Conservation (phyloP, 1,140 invertebrate species). For the Streblospio benedicti region DNA sequence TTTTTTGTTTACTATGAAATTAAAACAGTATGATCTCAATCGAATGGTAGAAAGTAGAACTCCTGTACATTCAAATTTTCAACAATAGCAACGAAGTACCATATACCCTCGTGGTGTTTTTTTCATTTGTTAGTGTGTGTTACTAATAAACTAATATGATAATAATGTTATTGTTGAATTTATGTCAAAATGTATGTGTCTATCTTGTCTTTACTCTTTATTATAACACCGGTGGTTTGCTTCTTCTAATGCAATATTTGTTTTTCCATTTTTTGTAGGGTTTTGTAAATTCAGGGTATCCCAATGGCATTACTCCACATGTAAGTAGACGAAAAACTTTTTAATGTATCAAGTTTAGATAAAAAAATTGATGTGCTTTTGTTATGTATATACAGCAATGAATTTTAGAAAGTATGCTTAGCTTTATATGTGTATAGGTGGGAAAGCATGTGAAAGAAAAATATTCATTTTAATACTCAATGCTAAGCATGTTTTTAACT, state of each 20-base stretch:
- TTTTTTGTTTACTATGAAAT: constrained; percentile 2
- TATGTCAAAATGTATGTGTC: not conserved
- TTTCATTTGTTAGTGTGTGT: not conserved
- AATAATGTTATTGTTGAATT: not conserved
- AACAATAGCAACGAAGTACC: no score
- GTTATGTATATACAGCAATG: no score
- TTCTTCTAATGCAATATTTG: constrained; percentile 19
- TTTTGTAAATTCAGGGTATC: constrained; percentile 93
- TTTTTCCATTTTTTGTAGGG: constrained; percentile 57
- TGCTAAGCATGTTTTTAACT: no score
- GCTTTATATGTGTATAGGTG: no score
- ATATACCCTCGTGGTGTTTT: no score
- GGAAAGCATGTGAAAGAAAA: no score
- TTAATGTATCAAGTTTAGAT: not conserved
- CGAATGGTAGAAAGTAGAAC: no score
- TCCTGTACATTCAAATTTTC: no score
- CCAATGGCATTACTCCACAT: constrained; percentile 90
- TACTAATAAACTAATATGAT: not conserved
- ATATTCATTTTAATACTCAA: no score
- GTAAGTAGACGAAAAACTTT: constrained; percentile 54
- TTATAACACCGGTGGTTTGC: not conserved
- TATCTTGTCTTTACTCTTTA: not conserved
- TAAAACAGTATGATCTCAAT: no score
- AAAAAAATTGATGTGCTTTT: not conserved
- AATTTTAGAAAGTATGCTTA: no score